Evolutionary conservation across 37 sponge, comb jelly and placozoan species (phyloP), one percentile per base, ranked within the genome.

Genomic region (Halisarca cf. caerulea): DNA sequence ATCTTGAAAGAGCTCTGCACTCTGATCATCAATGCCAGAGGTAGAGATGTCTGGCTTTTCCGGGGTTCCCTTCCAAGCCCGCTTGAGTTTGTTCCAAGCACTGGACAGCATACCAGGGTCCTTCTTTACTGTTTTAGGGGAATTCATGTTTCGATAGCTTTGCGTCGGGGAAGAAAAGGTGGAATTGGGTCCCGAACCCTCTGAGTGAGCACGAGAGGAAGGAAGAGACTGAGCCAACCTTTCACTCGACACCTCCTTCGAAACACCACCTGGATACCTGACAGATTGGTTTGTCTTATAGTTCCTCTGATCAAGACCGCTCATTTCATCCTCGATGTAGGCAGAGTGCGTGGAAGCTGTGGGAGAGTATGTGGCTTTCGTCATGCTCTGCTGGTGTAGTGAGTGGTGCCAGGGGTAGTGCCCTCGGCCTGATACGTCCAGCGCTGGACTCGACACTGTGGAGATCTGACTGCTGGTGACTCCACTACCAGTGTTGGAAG

Each of bases 261-360:
- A 4, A 4, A 68, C 4, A 30, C 69, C 4, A 27, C 9, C 6
- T 11, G 69, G 69, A 21, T 41, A 43, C 36, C 45, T 44, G 6
- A n/a, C 44, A 15, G 21, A 21, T 32, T 42, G 41, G 14, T 37
- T 40, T n/a, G 64, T 62, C 15, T 36, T 41, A 23, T 42, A 40
- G 24, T 3, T 40, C 20, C 42, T 40, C 45, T n/a, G 42, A 9
- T 74, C 77, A 2, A 7, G 43, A 2, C 1, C 36, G 41, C 77
- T 41, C 21, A 39, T 37, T 74, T 40, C 77, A 74, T 74, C 77
- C 23, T 74, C 77, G 41, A 74, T 23, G 36, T 74, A 74, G 24
- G 77, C 77, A 17, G 77, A 74, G 25, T 36, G 77, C 9, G 77
- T 39, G 24, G 77, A 74, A 23, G 77, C 45, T 41, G 77, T 74